A percentile compares a stretch with the other conserved stretches of the same genome.
phyloP scores from a whole-genome alignment of 2,888 invertebrate species.

The Schizotus pectinicornis region DNA sequence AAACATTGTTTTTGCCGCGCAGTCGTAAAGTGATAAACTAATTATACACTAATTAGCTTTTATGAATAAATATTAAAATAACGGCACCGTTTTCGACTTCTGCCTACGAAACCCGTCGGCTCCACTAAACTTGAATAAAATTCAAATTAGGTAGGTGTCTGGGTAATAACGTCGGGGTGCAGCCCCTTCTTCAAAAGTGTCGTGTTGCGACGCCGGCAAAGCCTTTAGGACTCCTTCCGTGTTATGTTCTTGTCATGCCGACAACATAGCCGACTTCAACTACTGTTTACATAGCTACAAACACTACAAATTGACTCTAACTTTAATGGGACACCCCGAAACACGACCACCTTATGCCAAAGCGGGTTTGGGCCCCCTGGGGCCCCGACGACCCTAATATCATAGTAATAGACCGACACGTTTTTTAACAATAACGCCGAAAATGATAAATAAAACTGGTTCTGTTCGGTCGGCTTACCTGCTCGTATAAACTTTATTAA shows the following conservation, averaged over 20 bases:
- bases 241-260: constrained; percentile 2
- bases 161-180: no score
- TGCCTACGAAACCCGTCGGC: no score
- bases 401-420: background rate
- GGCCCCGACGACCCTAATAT: constrained; percentile 6
- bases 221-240: no score
- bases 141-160: constrained; percentile 2
- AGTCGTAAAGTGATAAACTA: constrained; percentile 4
- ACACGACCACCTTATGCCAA: background rate
- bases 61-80: constrained; percentile 8
- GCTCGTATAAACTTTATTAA: background rate
- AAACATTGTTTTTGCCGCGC: constrained; percentile 23
- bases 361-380: constrained; percentile 9
- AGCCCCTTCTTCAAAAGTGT: no score
- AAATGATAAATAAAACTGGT: constrained; percentile 1
- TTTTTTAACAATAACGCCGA: background rate
- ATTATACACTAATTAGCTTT: constrained; percentile 4
- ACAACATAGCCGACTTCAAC: constrained; percentile 18
- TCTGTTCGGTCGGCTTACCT: background rate
- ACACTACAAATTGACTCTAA: constrained; percentile 15
- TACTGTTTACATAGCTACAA: constrained; percentile 20
- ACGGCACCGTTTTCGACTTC: background rate
- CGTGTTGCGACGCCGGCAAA: no score
- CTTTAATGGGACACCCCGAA: constrained; percentile 12
- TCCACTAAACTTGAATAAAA: background rate